Evolutionary conservation across 2,113 vertebrate genomes (phyloP).

Genomic region (Gobio gobio): DNA sequence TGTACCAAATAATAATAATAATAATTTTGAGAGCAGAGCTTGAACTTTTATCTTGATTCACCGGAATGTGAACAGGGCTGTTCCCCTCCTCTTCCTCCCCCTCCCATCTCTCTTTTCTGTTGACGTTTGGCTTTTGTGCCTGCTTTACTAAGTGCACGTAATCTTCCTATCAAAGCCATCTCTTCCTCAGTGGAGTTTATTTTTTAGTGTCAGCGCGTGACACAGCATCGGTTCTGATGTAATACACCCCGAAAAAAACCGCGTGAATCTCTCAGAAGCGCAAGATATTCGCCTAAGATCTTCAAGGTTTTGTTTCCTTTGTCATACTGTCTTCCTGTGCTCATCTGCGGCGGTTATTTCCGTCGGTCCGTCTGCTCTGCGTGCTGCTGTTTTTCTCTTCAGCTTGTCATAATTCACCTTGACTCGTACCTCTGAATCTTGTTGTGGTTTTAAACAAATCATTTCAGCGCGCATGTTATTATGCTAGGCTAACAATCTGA

Average conservation of each 20-base stretch:
- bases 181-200: constrained; percentile 41
- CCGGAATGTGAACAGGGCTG: constrained; percentile 27
- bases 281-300: constrained; percentile 40
- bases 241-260: neutral
- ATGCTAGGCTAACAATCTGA: constrained; percentile 26
- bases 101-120: constrained; percentile 39
- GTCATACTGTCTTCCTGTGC: constrained; percentile 79
- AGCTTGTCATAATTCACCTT: neutral
- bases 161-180: constrained; percentile 29
- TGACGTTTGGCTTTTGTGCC: constrained; percentile 50
- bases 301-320: constrained; percentile 71
- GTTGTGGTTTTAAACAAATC: neutral
- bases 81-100: constrained; percentile 44
- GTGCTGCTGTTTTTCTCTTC: constrained; percentile 7
- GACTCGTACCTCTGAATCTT: neutral
- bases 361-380: constrained; percentile 40
- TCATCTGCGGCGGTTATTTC: constrained; percentile 64
- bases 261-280: neutral
- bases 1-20: too few species aligned
- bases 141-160: constrained; percentile 18
- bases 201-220: constrained; percentile 7
- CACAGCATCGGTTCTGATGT: neutral
- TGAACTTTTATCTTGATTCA: constrained; percentile 39
- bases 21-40: neutral
- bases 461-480: constrained; percentile 12